These are phyloP conservation scores for Coturnix japonica DNA, from an alignment of 2,113 vertebrate species.

Conservation along the genomic window DNA sequence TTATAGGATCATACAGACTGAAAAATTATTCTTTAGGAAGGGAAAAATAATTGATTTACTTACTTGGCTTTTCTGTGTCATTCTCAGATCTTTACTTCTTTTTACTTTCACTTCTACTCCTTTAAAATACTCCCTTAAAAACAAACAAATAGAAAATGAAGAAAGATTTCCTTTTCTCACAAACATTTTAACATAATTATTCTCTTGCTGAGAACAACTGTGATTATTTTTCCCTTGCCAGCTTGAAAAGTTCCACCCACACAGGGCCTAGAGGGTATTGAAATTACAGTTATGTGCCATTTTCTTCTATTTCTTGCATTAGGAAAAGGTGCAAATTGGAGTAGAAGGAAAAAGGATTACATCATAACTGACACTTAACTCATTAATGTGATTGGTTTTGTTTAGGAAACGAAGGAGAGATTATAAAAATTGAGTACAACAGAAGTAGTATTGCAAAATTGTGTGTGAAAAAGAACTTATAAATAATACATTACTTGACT, in stretches of 20 bases:
- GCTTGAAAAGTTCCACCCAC: background rate
- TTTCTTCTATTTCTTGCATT: background rate
- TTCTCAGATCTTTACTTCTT: background rate
- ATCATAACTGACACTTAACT: background rate
- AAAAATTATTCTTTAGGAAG: fast-evolving
- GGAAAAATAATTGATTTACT: background rate
- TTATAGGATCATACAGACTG: background rate
- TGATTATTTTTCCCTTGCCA: background rate
- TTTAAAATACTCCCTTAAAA: background rate
- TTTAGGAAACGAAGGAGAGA: background rate
- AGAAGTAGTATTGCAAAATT: background rate
- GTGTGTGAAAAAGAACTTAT: background rate
- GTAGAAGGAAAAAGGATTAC: background rate
- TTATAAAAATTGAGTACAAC: background rate
- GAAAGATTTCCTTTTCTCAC: fast-evolving
- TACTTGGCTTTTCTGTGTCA: fast-evolving
- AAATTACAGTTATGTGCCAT: background rate
- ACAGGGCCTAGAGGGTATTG: background rate
- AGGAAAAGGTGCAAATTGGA: background rate
- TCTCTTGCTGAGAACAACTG: background rate
- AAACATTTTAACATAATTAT: background rate
- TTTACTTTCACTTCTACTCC: background rate
- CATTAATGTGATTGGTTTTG: background rate
- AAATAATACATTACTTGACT: background rate
- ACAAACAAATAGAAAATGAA: background rate